Base-by-base conservation (phyloP, 1,140 invertebrate species). In the Lucilia sericata region DNA sequence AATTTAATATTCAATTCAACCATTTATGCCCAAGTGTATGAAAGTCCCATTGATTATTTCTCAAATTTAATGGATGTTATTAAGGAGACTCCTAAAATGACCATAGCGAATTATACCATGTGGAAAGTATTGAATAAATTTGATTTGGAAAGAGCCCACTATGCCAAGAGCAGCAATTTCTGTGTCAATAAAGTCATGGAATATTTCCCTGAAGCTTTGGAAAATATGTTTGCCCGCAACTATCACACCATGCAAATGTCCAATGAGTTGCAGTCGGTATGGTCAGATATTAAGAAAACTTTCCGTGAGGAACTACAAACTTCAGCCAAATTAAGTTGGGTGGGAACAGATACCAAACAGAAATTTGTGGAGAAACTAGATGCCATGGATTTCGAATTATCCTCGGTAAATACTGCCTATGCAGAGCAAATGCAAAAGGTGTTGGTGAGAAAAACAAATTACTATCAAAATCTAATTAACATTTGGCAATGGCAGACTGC, bases 201-300 rank as follows among this genome's bases (percentile, higher is more conserved):
- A 0, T 89, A 85, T 47, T 88, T 90, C 25, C 89, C 89, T 0
- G 85, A 86, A 55, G 89, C 89, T 19, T 83, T 91, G 78, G 96
- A 97, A 3, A 94, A 96, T 0, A 93, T 98, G 90, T 99, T 98
- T 91, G 96, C 98, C 0, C 92, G 93, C 83, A 95, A 96, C 88
- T 96, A 97, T 91, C 93, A 98, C 94, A 98, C 97, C 1, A 91
- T 97, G 83, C 93, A 94, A 13, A 97, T 98, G 96, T 97, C 97
- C 9, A 93, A 93, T 86, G 95, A 96, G 85, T 94, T 99, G 70
- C 94, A 97, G 65, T 87, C 86, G 0, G 89, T 88, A 0, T 90
- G 89, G 89, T 83, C 88, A n/a, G 89, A 90, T 75, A 88, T 90
- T 5, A 89, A 88, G 86, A 91, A 94, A 49, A 94, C 96, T 10